phyloP scores from a whole-genome alignment of 2,113 vertebrate genomes.

The Rhinolophus ferrumequinum region DNA sequence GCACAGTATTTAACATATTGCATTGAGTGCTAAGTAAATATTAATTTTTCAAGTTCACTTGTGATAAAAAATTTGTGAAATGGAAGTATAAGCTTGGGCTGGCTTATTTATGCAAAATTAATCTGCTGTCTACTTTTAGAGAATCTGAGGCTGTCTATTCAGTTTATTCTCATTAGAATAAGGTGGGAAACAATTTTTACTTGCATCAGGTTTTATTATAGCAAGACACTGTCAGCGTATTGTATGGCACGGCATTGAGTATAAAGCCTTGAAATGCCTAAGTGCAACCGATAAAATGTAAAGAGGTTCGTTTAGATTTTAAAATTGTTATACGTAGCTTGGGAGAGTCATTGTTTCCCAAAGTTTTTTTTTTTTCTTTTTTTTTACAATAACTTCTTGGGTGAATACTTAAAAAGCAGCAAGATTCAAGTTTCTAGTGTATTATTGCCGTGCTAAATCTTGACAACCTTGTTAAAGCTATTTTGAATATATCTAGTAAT shows the following conservation, averaged over 20 bases:
- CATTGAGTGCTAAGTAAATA: background rate
- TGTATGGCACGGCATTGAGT: background rate
- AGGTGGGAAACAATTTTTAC: background rate
- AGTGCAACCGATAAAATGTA: background rate
- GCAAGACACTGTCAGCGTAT: background rate
- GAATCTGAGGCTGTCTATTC: background rate
- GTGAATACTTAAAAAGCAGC: slow-evolving; percentile 30
- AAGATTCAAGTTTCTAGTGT: slow-evolving; percentile 14
- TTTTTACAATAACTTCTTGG: background rate
- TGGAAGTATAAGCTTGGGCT: background rate
- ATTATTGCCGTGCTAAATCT: background rate
- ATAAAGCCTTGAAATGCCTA: slow-evolving; percentile 37
- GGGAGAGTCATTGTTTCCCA: slow-evolving; percentile 23
- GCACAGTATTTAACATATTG: background rate
- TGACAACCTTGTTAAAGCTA: slow-evolving; percentile 3
- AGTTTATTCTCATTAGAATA: background rate
- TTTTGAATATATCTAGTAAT: slow-evolving; percentile 13
- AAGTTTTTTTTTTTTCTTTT: background rate
- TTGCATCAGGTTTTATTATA: slow-evolving; percentile 23
- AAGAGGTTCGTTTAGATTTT: slow-evolving; percentile 52
- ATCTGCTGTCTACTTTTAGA: background rate
- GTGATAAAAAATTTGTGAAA: slow-evolving; percentile 23
- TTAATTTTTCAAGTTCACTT: slow-evolving; percentile 40
- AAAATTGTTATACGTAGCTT: slow-evolving; percentile 52
- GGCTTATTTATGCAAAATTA: background rate